Percentiles rank a stretch among this genome's conserved stretches.
Conservation (phyloP, 2,113 vertebrate genomes). For the Gymnobelideus leadbeateri region DNA sequence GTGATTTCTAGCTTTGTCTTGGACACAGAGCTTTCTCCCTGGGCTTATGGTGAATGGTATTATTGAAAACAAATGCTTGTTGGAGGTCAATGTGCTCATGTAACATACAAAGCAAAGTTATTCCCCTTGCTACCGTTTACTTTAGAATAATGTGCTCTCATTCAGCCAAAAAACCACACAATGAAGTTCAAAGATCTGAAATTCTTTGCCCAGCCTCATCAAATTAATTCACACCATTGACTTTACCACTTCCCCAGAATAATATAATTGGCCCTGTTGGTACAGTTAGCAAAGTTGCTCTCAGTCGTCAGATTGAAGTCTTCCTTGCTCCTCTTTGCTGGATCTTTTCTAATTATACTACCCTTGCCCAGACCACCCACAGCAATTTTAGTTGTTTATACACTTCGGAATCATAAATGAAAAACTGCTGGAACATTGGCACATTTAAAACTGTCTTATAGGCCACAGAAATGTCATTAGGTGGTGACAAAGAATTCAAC, state of each 20-base stretch:
- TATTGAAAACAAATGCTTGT: conserved; percentile 12
- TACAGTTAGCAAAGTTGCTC: conserved; percentile 28
- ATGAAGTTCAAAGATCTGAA: conserved; percentile 4
- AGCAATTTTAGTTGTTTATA: conserved; percentile 54
- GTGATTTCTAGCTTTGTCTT: conserved; percentile 8
- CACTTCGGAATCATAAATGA: conserved; percentile 61
- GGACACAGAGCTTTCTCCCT: neutral
- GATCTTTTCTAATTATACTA: conserved; percentile 60
- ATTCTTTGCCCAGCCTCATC: conserved; percentile 38
- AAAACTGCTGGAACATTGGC: conserved; percentile 31
- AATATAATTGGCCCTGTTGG: neutral
- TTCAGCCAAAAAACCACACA: conserved; percentile 38
- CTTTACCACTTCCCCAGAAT: conserved; percentile 26
- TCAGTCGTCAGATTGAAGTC: conserved; percentile 26
- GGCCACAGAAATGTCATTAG: neutral
- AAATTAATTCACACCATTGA: conserved; percentile 26
- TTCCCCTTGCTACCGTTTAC: neutral
- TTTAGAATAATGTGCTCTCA: conserved; percentile 26
- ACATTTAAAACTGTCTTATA: conserved; percentile 13
- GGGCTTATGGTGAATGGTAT: neutral
- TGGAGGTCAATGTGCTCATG: conserved; percentile 20
- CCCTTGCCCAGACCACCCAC: conserved; percentile 47
- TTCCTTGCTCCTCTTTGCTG: neutral
- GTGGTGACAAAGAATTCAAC: conserved; percentile 21
- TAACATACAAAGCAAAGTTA: conserved; percentile 37